Evolutionary conservation across 2,113 vertebrate species (phyloP).

Genomic region (Prionailurus viverrinus): DNA sequence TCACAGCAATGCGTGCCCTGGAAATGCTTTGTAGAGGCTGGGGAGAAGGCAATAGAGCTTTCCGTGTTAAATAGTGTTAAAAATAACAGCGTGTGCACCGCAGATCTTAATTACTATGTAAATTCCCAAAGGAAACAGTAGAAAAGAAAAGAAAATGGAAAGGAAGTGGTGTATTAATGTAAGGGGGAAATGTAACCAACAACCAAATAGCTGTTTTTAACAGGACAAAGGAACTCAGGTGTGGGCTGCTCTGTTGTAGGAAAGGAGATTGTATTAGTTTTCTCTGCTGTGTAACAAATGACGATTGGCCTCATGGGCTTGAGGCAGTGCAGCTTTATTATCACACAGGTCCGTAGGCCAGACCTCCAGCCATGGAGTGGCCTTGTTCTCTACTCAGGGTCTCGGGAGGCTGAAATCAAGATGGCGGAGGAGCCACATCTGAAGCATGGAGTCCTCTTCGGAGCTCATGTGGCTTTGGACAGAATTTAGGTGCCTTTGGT

Average conservation of each 20-base stretch:
- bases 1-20: background rate
- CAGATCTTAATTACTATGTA: conserved; percentile 38
- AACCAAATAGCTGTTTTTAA: conserved; percentile 23
- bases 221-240: conserved; percentile 21
- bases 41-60: background rate
- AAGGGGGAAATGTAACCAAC: background rate
- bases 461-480: background rate
- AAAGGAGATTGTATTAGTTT: background rate
- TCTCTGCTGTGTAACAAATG: conserved; percentile 2
- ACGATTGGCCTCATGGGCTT: background rate
- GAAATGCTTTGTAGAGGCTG: background rate
- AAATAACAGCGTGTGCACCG: background rate
- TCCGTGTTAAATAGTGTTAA: conserved; percentile 7
- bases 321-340: background rate
- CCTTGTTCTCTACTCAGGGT: background rate
- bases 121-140: background rate
- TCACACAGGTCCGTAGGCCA: background rate
- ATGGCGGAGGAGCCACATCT: background rate
- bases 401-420: background rate
- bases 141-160: background rate
- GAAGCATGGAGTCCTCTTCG: background rate
- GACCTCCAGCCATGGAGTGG: background rate
- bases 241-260: background rate
- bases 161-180: background rate
- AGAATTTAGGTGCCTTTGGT: background rate